Percentiles rank a stretch among this genome's conserved stretches.
Evolutionary conservation across 2,113 vertebrate species (phyloP).

Genomic region (Cinclus mexicanus): DNA sequence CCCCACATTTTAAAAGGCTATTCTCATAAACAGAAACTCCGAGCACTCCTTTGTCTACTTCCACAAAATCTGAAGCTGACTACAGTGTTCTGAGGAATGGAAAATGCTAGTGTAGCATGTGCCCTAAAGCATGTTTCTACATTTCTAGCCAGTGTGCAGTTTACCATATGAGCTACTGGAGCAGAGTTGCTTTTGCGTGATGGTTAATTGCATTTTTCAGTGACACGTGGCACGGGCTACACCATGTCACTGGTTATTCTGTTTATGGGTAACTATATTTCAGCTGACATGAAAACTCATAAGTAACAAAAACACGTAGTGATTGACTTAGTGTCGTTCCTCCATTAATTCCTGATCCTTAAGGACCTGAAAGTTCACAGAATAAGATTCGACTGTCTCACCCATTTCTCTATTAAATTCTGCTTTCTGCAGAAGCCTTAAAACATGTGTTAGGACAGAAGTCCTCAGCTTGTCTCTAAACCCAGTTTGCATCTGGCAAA

Average conservation of each 20-base stretch:
- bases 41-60: background rate
- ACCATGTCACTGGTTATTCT: background rate
- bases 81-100: background rate
- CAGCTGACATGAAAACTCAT: conserved; percentile 8
- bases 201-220: conserved; percentile 16
- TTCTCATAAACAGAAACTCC: background rate
- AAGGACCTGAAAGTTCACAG: background rate
- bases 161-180: background rate
- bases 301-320: conserved; percentile 18
- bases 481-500: conserved; percentile 15
- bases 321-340: conserved; percentile 25
- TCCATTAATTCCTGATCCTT: conserved; percentile 18
- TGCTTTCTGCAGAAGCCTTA: conserved; percentile 38
- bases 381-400: conserved; percentile 40
- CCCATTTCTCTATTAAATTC: conserved; percentile 25
- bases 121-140: background rate
- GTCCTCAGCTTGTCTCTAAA: conserved; percentile 21
- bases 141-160: background rate
- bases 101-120: background rate
- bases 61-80: background rate
- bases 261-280: background rate
- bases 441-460: background rate
- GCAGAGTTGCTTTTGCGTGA: background rate
- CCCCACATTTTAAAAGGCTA: background rate
- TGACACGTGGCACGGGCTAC: background rate